Evolutionary conservation across 1,140 invertebrate genomes (phyloP).

Genomic region (Lithobius niger): DNA sequence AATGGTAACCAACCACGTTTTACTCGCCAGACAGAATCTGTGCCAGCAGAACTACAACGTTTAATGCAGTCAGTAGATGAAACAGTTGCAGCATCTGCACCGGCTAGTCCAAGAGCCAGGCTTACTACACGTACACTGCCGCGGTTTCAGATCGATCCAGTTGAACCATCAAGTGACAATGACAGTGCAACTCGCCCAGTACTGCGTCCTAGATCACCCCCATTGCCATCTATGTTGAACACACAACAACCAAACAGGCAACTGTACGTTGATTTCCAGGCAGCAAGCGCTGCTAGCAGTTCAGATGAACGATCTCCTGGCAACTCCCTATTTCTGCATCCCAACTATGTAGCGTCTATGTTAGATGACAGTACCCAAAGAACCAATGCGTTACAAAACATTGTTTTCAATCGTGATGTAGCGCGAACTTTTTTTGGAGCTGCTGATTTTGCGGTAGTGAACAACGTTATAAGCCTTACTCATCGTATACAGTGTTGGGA

Average conservation of each 20-base stretch:
- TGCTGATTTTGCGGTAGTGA: slow-evolving; percentile 5
- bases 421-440: neutral
- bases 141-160: neutral
- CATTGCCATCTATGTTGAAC: slow-evolving; percentile 9
- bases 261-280: neutral
- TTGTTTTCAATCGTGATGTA: slow-evolving; percentile 1
- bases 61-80: too few relatives aligned
- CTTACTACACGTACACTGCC: too few relatives aligned
- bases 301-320: neutral
- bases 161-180: slow-evolving; percentile 5
- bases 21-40: too few relatives aligned
- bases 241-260: neutral
- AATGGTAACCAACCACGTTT: too few relatives aligned
- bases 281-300: neutral
- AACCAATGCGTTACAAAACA: slow-evolving; percentile 3
- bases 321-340: neutral
- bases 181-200: neutral
- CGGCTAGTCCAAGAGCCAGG: too few relatives aligned
- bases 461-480: slow-evolving; percentile 23
- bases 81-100: too few relatives aligned
- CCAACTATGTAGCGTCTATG: slow-evolving; percentile 4
- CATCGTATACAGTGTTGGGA: slow-evolving; percentile 74
- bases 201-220: slow-evolving; percentile 1
- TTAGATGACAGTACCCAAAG: slow-evolving; percentile 1
- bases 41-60: too few relatives aligned